These are phyloP conservation scores for Xestia sexstrigata DNA, from an alignment of 2,888 invertebrate species.

Conservation along the genomic window DNA sequence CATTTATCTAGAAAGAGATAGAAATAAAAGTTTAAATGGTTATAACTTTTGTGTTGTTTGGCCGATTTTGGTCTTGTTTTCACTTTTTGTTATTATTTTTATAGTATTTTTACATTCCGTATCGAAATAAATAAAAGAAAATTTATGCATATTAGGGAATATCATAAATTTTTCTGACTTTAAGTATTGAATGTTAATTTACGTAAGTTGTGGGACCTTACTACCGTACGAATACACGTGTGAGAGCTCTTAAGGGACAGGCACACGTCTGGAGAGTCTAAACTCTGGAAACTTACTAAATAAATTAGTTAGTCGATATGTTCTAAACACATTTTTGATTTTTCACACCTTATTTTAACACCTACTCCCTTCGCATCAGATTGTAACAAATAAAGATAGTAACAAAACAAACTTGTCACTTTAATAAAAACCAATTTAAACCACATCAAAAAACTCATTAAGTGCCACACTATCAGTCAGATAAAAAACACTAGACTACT, in stretches of 20 bases:
- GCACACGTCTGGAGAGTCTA: neutral
- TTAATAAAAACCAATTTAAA: slow-evolving; percentile 41
- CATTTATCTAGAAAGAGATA: too few species aligned
- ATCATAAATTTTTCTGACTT: too few species aligned
- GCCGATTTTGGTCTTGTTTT: too few species aligned
- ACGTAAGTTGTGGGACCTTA: neutral
- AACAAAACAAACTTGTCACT: neutral
- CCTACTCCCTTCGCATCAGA: neutral
- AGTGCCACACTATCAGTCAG: slow-evolving; percentile 59
- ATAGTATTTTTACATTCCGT: too few species aligned
- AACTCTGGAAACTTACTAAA: neutral
- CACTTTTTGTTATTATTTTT: too few species aligned
- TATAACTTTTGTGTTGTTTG: too few species aligned
- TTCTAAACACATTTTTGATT: neutral
- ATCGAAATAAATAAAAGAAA: too few species aligned
- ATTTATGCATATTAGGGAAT: too few species aligned
- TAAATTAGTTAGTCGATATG: neutral
- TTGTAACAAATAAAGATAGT: neutral
- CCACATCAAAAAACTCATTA: slow-evolving; percentile 26
- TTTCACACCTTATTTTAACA: neutral
- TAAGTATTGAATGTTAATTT: neutral
- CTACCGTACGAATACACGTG: neutral
- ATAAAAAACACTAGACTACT: slow-evolving; percentile 61
- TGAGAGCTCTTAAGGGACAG: neutral
- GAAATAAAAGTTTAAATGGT: too few species aligned